Base-by-base conservation (phyloP, 2,888 invertebrate species). In the Drosophila percnosoma region DNA sequence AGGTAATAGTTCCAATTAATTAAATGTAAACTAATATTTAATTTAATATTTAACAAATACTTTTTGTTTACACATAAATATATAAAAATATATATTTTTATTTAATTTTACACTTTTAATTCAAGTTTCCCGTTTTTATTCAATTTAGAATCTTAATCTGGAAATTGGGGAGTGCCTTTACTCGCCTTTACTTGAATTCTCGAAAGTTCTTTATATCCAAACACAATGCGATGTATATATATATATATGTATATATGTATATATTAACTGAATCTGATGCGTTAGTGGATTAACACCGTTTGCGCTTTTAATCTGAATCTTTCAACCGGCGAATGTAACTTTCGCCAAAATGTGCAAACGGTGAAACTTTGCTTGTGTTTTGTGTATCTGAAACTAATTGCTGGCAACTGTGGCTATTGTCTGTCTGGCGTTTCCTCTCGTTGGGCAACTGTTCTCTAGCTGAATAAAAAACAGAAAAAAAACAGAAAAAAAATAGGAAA, bases 301-400 rank as follows among this genome's bases (percentile, higher is more conserved):
- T 55, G 18, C 36, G 51, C 64, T 52, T 67, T 75, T 61, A 74
- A 78, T 78, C 75, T 75, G 48, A 61, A 72, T 78, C 72, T 65
- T 66, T 52, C 60, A 63, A n/a, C 36, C 57, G 48, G 62, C 55
- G 31, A 66, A 58, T 76, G 66, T 18, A 75, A 79, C 79, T 78
- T 78, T 78, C 79, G 75, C 79, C 75, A 72, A 67, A 52, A 52
- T 61, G 71, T 29, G 64, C 58, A 75, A 72, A 63, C 61, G 67
- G 68, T 66, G 63, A 77, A 77, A 68, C 61, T 57, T 27, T 58
- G 48, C 33, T 27, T 18, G 15, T 36, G 36, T 51, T 18, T 65
- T 68, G 57, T 77, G 68, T 69, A 63, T 64, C 67, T 81, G 54
- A 75, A 78, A 78, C 81, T 80, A 81, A 80, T 80, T 80, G 80